Conservation (phyloP, 2,797 vertebrate genomes). For the Falco berigora region DNA sequence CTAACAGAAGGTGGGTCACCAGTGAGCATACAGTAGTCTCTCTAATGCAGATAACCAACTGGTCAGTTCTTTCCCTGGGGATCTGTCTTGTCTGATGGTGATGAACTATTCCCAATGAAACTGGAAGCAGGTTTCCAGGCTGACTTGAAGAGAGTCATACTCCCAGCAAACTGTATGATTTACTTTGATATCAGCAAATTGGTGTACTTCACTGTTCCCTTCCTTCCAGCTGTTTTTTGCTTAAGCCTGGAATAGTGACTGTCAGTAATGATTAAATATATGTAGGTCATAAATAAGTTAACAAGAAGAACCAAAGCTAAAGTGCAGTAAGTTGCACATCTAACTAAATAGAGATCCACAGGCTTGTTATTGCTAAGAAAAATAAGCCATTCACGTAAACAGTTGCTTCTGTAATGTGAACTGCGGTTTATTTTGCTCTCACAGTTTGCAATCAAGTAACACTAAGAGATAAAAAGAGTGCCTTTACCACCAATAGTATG, state of each 20-base stretch:
- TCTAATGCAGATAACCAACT: too few species aligned
- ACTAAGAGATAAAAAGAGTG: background rate
- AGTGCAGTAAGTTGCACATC: background rate
- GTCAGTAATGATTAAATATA: background rate
- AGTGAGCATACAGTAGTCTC: fast-evolving
- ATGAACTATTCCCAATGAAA: background rate
- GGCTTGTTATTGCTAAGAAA: background rate
- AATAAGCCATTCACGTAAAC: background rate
- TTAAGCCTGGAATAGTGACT: background rate
- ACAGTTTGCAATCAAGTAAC: background rate
- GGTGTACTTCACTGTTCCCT: background rate
- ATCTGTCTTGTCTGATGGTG: background rate
- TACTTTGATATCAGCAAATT: background rate
- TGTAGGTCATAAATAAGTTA: background rate
- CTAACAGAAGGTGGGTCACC: background rate
- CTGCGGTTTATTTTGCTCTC: background rate
- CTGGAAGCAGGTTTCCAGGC: background rate
- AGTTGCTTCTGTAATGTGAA: background rate
- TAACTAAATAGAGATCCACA: background rate
- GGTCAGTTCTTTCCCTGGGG: background rate
- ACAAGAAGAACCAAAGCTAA: background rate
- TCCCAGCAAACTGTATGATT: background rate
- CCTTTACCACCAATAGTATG: background rate
- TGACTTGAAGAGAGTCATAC: background rate
- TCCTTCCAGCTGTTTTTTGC: background rate